Base-by-base conservation (phyloP, 1,140 invertebrate genomes). In the Neoseiulus cucumeris region DNA sequence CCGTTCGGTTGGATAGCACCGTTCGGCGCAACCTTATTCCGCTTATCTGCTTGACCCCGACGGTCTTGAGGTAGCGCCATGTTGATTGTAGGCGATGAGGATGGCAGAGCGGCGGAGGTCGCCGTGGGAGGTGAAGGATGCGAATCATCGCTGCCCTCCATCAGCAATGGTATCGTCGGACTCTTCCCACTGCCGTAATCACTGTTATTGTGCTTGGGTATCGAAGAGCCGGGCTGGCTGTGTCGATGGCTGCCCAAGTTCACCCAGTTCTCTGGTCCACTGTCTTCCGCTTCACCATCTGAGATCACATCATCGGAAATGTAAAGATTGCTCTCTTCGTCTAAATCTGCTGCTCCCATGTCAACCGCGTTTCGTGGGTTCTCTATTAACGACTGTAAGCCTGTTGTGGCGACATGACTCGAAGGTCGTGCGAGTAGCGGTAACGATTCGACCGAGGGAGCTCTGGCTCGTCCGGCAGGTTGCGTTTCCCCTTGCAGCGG, bases 181-280 rank as follows among this genome's bases (percentile, higher is more conserved):
- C 55, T 66, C 47, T 64, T 66, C 45, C 22, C 66, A 47, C 55
- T 66, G 51, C 45, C 66, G 45, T 59, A 59, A 25, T 59, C 51
- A 33, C 51, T 59, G 51, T 59, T 59, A 20, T 59, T 59, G 51
- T 59, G 51, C 17, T 59, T 59, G 25, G 51, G 14, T 9, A 59
- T 17, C 51, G 51, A 59, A 2, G 51, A 59, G 25, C 25, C 33
- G 2, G 51, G 17, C 14, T 25, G 25, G 51, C 22, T 59, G 33
- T 25, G 51, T 9, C 51, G 14, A 14, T 59, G 25, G 22, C 51
- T 59, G 33, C 33, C 9, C 33, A 9, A 9, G 22, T 33, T 59
- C 14, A 17, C 51, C 51, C 25, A 59, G 22, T 59, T 59, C 4
- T 59, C 51, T 25, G 12, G 25, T 18, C 51, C 51, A 20, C 51